Percentiles rank a stretch among this genome's conserved stretches.
phyloP scores from a whole-genome alignment of 2,113 vertebrate genomes.

The Nyctibius bracteatus region DNA sequence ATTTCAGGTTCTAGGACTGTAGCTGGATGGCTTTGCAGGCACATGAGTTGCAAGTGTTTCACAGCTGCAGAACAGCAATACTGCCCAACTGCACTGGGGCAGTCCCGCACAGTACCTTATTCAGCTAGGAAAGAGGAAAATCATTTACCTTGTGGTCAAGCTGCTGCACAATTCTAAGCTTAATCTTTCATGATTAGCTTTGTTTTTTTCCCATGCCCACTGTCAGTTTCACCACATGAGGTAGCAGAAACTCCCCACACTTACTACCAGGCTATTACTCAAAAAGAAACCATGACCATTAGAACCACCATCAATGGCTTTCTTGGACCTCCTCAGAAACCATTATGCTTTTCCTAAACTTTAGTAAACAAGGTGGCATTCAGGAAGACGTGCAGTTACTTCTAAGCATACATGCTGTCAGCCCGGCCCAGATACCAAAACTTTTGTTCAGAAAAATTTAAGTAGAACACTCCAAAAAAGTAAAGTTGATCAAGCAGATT shows the following conservation, averaged over 20 bases:
- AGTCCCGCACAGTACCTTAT: not conserved
- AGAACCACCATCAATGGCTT: not conserved
- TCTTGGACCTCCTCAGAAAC: not conserved
- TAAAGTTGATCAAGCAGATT: not conserved
- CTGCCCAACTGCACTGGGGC: not conserved
- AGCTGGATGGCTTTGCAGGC: not conserved
- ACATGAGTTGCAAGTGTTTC: not conserved
- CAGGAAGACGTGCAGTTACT: not conserved
- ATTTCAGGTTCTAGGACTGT: not conserved
- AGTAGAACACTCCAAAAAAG: not conserved
- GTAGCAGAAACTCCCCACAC: not conserved
- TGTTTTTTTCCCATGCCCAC: not conserved
- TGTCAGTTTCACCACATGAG: not conserved
- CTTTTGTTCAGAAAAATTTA: not conserved
- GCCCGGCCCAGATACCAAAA: not conserved
- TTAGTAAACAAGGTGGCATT: not conserved
- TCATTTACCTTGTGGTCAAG: not conserved
- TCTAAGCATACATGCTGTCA: not conserved
- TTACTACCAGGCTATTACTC: not conserved
- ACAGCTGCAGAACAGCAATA: not conserved
- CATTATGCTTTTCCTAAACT: not conserved
- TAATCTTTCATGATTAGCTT: not conserved
- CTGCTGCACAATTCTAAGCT: not conserved
- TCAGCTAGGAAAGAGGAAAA: not conserved
- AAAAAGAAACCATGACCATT: not conserved